Base-by-base conservation (phyloP, 1,140 invertebrate genomes). In the Brachionus koreanus region DNA sequence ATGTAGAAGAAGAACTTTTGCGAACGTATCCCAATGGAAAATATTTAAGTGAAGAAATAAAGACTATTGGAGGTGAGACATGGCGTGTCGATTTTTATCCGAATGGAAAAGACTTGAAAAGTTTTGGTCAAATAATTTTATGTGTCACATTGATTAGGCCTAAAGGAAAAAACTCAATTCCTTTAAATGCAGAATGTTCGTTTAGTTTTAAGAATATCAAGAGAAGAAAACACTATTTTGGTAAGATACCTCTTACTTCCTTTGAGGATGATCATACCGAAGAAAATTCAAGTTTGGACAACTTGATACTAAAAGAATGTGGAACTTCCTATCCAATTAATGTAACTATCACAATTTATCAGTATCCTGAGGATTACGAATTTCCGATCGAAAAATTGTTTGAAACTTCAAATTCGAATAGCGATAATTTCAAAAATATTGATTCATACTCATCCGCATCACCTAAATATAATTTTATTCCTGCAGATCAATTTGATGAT, bases 41-140 rank as follows among this genome's bases (percentile, higher is more conserved):
- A 37, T 16, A 7, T 42, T 13, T 79, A 19, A 57, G 61, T 37
- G 76, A 79, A 79, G 49, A 61, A 42, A 39, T 79, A 25, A 9
- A 79, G 5, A 79, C 49, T 10, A 79, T 79, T 52, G 49, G 39
- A 5, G 46, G 46, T 10, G 2, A 52, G 12, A 4, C 16, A 35
- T 79, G 76, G 76, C 61, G 49, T 9, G 76, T 79, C 6, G 49
- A 65, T 25, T 79, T 79, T 25, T 79, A 79, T 35, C 76, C 76
- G 12, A 79, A 79, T 43, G 76, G 76, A 3, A 65, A 79, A 5
- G 76, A 61, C 16, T 29, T 79, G 7, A 61, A 57, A 49, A 79
- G 33, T 61, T 61, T 39, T 35, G 76, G 61, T 37, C 33, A 61
- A 42, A 37, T 79, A 43, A 79, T 43, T 46, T 13, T 74, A 12